Percentiles rank a stretch among this genome's conserved stretches.
Evolutionary conservation across 1,140 invertebrate genomes (phyloP).

Genomic region (Trissolcus basalis): DNA sequence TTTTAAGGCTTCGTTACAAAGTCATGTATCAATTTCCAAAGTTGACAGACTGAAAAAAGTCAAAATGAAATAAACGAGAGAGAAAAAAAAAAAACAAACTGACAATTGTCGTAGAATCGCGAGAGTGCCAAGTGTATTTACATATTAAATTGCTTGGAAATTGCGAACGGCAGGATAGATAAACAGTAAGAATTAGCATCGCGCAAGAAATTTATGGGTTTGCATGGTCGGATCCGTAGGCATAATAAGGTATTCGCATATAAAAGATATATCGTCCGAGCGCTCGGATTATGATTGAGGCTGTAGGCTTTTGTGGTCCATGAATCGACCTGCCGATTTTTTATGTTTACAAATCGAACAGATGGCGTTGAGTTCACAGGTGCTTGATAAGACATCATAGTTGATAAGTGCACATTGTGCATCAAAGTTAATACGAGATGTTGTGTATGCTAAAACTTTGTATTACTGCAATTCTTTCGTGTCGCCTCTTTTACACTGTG

Average conservation of each 20-base stretch:
- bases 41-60: background rate
- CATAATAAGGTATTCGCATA: conserved; percentile 48
- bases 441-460: background rate
- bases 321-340: conserved; percentile 20
- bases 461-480: conserved; percentile 54
- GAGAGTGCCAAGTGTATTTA: conserved; percentile 51
- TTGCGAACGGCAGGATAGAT: conserved; percentile 46
- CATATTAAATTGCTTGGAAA: conserved; percentile 62
- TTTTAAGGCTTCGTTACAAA: conserved; percentile 64
- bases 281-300: conserved; percentile 48
- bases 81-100: conserved; percentile 15
- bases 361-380: conserved; percentile 35
- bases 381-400: conserved; percentile 42
- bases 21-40: conserved; percentile 55
- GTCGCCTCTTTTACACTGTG: background rate
- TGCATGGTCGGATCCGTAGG: conserved; percentile 23
- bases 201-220: conserved; percentile 49
- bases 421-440: background rate
- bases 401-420: conserved; percentile 18
- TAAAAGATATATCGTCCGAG: conserved; percentile 43
- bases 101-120: conserved; percentile 51
- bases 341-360: conserved; percentile 35
- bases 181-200: conserved; percentile 55
- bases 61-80: too few species aligned
- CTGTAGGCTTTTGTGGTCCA: conserved; percentile 25